Conservation (phyloP, 2,888 invertebrate genomes). For the Rotaria socialis region DNA sequence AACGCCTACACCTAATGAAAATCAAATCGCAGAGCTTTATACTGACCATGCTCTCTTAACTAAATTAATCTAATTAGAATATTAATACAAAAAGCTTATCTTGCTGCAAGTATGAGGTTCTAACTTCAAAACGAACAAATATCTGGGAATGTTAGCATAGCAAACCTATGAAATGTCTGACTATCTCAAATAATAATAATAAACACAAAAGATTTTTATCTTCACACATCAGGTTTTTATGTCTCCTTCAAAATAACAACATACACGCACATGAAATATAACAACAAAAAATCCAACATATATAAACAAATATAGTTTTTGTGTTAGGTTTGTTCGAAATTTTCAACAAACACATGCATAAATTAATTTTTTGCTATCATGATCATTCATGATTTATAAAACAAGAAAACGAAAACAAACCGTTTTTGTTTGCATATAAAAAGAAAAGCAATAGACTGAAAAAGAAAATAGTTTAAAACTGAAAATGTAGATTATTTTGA, state of each 20-base stretch:
- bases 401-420: not conserved
- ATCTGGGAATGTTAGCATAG: no score
- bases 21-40: no score
- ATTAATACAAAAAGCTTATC: no score
- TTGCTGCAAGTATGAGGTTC: no score
- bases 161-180: no score
- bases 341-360: not conserved
- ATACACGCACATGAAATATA: not conserved
- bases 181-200: no score
- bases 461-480: not conserved
- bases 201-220: not conserved
- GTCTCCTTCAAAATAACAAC: not conserved
- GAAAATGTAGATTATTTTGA: not conserved
- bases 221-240: not conserved
- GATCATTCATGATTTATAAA: not conserved
- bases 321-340: not conserved
- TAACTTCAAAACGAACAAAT: no score
- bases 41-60: no score
- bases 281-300: not conserved
- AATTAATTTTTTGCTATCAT: not conserved
- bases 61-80: no score
- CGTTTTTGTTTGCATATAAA: not conserved
- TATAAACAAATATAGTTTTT: not conserved
- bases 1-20: no score
- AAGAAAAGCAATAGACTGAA: not conserved